Evolutionary conservation across 2,113 vertebrate genomes (phyloP).

Genomic region (Spea bombifrons): DNA sequence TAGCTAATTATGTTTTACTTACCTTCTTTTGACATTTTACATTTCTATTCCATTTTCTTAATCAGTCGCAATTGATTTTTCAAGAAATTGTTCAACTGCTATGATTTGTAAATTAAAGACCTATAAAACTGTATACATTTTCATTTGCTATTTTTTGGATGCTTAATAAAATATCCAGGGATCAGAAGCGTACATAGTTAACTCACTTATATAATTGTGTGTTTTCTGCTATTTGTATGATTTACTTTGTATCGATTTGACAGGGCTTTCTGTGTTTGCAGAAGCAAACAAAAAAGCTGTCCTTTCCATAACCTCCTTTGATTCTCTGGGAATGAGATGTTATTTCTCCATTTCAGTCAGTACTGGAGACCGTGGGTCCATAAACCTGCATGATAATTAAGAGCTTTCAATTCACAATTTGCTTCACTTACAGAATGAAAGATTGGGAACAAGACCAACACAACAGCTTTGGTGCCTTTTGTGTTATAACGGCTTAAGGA

Average conservation of each 20-base stretch:
- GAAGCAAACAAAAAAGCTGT: constrained; percentile 16
- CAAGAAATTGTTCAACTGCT: no score
- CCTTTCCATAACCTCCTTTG: constrained; percentile 29
- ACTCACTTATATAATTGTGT: background rate
- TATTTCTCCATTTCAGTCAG: constrained; percentile 26
- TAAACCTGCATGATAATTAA: constrained; percentile 41
- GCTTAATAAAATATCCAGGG: no score
- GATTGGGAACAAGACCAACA: constrained; percentile 43
- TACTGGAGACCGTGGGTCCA: constrained; percentile 23
- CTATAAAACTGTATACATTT: no score
- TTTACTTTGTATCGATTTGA: background rate
- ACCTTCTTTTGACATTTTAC: no score
- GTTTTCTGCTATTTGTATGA: background rate
- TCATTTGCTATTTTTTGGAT: no score
- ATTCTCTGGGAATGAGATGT: constrained; percentile 26
- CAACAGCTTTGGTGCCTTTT: constrained; percentile 43
- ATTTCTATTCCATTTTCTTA: no score
- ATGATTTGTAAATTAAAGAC: no score
- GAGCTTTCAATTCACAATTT: constrained; percentile 39
- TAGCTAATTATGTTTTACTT: no score
- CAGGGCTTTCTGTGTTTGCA: background rate
- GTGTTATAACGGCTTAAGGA: constrained; percentile 32
- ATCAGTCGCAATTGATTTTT: no score
- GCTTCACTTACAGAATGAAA: constrained; percentile 41
- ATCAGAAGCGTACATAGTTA: background rate